phyloP scores from a whole-genome alignment of 2,888 invertebrate genomes.

The Oscheius sp. region DNA sequence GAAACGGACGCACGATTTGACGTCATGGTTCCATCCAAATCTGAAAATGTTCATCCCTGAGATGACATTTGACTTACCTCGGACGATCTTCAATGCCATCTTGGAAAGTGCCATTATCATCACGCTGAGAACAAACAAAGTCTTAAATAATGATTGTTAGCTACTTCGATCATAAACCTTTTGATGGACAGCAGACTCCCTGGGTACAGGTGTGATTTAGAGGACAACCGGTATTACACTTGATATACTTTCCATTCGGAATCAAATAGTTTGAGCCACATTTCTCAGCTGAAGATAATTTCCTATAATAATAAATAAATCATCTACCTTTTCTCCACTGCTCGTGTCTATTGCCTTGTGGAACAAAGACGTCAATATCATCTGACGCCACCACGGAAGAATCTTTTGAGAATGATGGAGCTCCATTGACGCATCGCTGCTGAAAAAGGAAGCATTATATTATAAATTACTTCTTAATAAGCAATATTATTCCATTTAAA shows the following conservation, averaged over 20 bases:
- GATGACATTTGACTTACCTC: slow-evolving; percentile 26
- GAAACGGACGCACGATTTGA: slow-evolving; percentile 65
- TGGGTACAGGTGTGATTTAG: slow-evolving; percentile 58
- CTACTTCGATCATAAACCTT: slow-evolving; percentile 39
- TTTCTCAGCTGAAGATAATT: slow-evolving; percentile 52
- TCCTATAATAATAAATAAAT: background rate
- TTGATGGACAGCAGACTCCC: slow-evolving; percentile 64
- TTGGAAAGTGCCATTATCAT: slow-evolving; percentile 64
- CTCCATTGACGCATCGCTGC: slow-evolving; percentile 10
- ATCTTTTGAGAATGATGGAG: slow-evolving; percentile 4
- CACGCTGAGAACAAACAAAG: slow-evolving; percentile 64
- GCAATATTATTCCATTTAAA: no score
- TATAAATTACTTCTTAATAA: background rate
- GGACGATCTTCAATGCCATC: slow-evolving; percentile 67
- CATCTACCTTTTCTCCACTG: slow-evolving; percentile 56
- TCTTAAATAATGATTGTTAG: slow-evolving; percentile 43
- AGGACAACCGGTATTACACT: slow-evolving; percentile 53
- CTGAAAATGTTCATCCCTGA: slow-evolving; percentile 15
- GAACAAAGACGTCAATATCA: slow-evolving; percentile 30
- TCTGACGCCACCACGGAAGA: slow-evolving; percentile 12
- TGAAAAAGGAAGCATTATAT: background rate
- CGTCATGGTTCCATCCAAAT: slow-evolving; percentile 64
- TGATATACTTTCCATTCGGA: slow-evolving; percentile 64
- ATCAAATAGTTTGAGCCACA: slow-evolving; percentile 63
- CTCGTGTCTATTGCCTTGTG: slow-evolving; percentile 46